These are phyloP conservation scores for Macrocentrus cingulum DNA, from an alignment of 1,140 invertebrate genomes.

Conservation along the genomic window DNA sequence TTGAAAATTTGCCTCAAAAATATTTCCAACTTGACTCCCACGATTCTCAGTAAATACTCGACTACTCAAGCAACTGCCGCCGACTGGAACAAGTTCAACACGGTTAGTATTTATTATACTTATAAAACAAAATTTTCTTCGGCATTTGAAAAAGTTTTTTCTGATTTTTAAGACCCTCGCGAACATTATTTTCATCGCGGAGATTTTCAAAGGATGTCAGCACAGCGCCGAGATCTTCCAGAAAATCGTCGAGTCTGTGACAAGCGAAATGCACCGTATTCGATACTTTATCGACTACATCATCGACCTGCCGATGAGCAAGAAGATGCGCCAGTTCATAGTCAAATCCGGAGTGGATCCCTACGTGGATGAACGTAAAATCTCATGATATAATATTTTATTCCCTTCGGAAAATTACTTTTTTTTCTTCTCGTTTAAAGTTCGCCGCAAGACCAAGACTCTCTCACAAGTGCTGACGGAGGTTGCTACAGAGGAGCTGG, in stretches of 20 bases:
- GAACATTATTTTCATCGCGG: conserved; percentile 66
- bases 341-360: conserved; percentile 70
- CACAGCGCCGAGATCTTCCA: conserved; percentile 59
- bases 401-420: not conserved
- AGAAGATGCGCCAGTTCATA: conserved; percentile 64
- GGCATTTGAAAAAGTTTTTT: not conserved
- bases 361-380: conserved; percentile 68
- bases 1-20: conserved; percentile 63
- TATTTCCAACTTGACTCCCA: conserved; percentile 60
- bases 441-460: conserved; percentile 37
- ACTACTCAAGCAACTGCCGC: conserved; percentile 63
- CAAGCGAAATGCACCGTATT: conserved; percentile 64
- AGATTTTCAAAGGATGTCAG: conserved; percentile 61
- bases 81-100: conserved; percentile 70
- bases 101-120: conserved; percentile 50
- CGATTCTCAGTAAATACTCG: conserved; percentile 39
- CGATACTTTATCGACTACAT: conserved; percentile 59
- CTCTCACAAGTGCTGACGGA: conserved; percentile 65
- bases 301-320: conserved; percentile 71
- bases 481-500: conserved; percentile 70
- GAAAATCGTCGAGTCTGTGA: conserved; percentile 60
- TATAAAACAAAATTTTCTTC: not conserved
- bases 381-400: not conserved
- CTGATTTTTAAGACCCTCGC: conserved; percentile 64
- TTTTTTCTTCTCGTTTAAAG: no score